These are phyloP conservation scores for Apeira syringaria DNA, from an alignment of 2,888 invertebrate species.

Conservation along the genomic window DNA sequence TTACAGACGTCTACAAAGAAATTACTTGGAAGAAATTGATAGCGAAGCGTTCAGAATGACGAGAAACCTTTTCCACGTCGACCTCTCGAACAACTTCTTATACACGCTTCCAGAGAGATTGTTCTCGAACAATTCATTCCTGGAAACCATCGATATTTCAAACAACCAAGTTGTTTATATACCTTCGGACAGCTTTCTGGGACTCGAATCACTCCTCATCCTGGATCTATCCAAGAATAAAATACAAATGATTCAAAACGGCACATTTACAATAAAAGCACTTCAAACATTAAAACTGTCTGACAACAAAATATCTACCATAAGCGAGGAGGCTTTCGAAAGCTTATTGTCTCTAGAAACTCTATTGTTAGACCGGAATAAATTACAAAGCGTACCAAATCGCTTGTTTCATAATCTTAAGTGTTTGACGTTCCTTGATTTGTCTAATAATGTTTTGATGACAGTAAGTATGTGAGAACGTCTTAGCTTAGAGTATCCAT, in stretches of 20 bases:
- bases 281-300: slow-evolving; percentile 87
- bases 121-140: slow-evolving; percentile 82
- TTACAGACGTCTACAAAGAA: slow-evolving; percentile 86
- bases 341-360: slow-evolving; percentile 77
- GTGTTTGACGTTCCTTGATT: slow-evolving; percentile 78
- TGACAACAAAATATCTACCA: slow-evolving; percentile 86
- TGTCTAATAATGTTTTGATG: slow-evolving; percentile 80
- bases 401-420: slow-evolving; percentile 74
- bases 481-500: no score
- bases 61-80: slow-evolving; percentile 86
- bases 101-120: slow-evolving; percentile 80
- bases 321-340: slow-evolving; percentile 82
- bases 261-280: slow-evolving; percentile 81
- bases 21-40: slow-evolving; percentile 85
- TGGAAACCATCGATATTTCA: slow-evolving; percentile 86
- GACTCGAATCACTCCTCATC: slow-evolving; percentile 84
- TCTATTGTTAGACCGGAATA: slow-evolving; percentile 81
- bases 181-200: slow-evolving; percentile 82
- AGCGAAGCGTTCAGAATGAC: slow-evolving; percentile 82
- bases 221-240: slow-evolving; percentile 88
- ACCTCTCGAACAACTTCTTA: slow-evolving; percentile 87
- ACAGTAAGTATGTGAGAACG: slow-evolving; percentile 58
- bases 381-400: slow-evolving; percentile 71
- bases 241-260: slow-evolving; percentile 83
- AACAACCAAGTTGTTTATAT: slow-evolving; percentile 85